These are phyloP conservation scores for Anticlea derivata DNA, from an alignment of 2,888 invertebrate species.

Conservation along the genomic window DNA sequence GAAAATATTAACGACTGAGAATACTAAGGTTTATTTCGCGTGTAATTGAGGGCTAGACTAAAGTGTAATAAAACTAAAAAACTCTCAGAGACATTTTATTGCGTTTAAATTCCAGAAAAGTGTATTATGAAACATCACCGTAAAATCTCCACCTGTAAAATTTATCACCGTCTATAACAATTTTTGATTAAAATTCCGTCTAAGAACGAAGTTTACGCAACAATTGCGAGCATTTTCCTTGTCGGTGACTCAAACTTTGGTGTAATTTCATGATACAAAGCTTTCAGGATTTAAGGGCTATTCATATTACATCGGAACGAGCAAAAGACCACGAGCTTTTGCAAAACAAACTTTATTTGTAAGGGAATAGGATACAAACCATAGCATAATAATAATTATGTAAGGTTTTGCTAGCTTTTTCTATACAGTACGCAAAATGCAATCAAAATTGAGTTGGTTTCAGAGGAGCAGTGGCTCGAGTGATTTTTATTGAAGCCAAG, in stretches of 20 bases:
- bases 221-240: conserved; percentile 38
- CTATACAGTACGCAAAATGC: background rate
- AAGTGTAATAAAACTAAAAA: no score
- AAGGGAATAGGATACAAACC: conserved; percentile 9
- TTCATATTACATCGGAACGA: conserved; percentile 19
- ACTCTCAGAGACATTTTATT: no score
- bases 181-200: conserved; percentile 41
- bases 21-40: background rate
- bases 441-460: background rate
- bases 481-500: no score
- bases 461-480: no score
- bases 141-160: conserved; percentile 34
- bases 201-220: conserved; percentile 37
- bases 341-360: conserved; percentile 33
- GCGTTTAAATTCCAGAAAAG: no score
- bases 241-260: conserved; percentile 38
- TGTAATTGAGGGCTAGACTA: no score
- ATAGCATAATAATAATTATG: background rate
- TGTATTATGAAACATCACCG: conserved; percentile 16
- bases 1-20: no score
- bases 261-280: conserved; percentile 38
- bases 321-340: conserved; percentile 5
- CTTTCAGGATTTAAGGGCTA: conserved; percentile 31
- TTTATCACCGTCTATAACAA: conserved; percentile 38
- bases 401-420: background rate